phyloP scores from a whole-genome alignment of 2,888 invertebrate species.

The Liodrosophila aerea region DNA sequence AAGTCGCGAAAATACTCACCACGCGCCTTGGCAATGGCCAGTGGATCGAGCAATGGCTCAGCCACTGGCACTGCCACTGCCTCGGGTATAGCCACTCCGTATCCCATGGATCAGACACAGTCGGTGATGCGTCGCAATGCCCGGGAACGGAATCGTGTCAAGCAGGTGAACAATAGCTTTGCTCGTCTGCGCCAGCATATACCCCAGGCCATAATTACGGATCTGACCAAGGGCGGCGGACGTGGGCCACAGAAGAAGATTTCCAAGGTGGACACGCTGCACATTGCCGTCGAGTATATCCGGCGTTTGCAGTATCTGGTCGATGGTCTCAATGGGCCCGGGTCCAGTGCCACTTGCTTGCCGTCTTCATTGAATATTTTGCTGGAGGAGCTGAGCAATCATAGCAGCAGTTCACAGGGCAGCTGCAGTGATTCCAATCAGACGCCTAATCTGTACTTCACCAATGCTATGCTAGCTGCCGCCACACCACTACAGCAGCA shows the following conservation, averaged over 20 bases:
- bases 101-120: constrained; percentile 87
- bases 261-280: constrained; percentile 94
- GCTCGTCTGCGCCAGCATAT: constrained; percentile 95
- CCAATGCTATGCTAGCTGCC: constrained; percentile 18
- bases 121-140: constrained; percentile 96
- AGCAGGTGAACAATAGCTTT: constrained; percentile 97
- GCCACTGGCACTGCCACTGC: constrained; percentile 7
- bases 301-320: constrained; percentile 90
- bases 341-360: constrained; percentile 29
- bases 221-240: constrained; percentile 86
- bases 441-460: constrained; percentile 42
- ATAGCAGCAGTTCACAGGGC: background rate
- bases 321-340: constrained; percentile 77
- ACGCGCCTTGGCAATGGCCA: constrained; percentile 82
- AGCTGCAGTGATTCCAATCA: constrained; percentile 16
- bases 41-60: too few relatives aligned
- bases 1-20: constrained; percentile 87
- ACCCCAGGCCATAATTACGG: constrained; percentile 90
- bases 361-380: constrained; percentile 42
- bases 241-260: constrained; percentile 91
- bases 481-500: constrained; percentile 56
- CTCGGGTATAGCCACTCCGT: too few relatives aligned
- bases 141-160: constrained; percentile 95
- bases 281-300: constrained; percentile 95
- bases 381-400: constrained; percentile 53